Base-by-base conservation (phyloP, 2,888 invertebrate species). In the Noctua janthina region DNA sequence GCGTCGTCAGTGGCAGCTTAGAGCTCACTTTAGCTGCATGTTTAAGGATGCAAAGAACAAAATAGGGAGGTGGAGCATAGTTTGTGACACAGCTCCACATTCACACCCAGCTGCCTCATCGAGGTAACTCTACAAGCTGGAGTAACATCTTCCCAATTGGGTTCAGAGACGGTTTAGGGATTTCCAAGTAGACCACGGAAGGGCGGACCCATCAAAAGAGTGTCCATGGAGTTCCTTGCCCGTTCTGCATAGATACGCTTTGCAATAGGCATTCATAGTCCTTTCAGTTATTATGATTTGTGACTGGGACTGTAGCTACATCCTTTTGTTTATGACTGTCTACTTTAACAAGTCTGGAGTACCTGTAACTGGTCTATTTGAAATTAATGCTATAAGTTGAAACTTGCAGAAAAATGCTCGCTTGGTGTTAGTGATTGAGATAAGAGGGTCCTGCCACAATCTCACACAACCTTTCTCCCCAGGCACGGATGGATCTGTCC, bases 401-500 rank as follows among this genome's bases (percentile, higher is more conserved):
- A 64, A 20, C 10, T 35, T 64, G 35, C 10, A 64, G 13, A 64
- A 17, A 35, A 35, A 20, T 20, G 35, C 20, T 64, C 20, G 4
- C 35, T 35, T 64, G 4, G 20, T 64, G 17, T 35, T 35, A 35
- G 11, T 67, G 66, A 23, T 64, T 8, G 4, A 17, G 20, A 35
- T 20, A 35, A 35, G 8, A 67, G n/a, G n/a, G 10, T 67, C 67
- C 13, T 15, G n/a, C 7, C 23, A n/a, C 43, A n/a, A 7, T n/a
- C n/a, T 15, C 15, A n/a, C 46, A 46, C 39, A 49, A n/a, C 13
- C 10, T 62, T 73, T 23, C 62, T 43, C 69, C 56, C 7, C 88
- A 96, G 96, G 96, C 96, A 2, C 97, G 98, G 81, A 95, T 98
- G 93, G 97, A 98, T 1, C 93, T 98, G 13, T 96, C 97, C 39